Evolutionary conservation across 2,113 vertebrate genomes (phyloP).

Genomic region (Pterocles orientalis): DNA sequence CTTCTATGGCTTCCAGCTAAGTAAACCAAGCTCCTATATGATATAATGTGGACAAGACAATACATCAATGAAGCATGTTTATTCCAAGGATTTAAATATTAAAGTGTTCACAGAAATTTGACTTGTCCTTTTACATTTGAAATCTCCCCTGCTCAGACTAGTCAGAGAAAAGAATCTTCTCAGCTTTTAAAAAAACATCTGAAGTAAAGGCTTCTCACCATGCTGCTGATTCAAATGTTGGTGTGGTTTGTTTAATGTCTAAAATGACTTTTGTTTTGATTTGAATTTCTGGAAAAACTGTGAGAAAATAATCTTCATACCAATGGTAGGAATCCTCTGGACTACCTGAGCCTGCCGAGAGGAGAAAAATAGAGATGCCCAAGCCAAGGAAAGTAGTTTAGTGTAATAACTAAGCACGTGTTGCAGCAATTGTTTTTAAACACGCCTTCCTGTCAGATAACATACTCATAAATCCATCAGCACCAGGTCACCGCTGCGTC

Average conservation of each 20-base stretch:
- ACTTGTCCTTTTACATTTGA: not conserved
- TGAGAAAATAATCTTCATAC: not conserved
- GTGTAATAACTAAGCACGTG: slow-evolving; percentile 10
- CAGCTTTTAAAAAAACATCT: not conserved
- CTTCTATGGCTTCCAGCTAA: not conserved
- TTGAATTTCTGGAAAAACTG: not conserved
- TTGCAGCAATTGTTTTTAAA: slow-evolving; percentile 53
- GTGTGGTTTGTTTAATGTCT: not conserved
- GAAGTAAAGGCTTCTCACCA: not conserved
- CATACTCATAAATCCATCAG: slow-evolving; percentile 69
- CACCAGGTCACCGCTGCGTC: slow-evolving; percentile 18
- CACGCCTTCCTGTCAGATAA: slow-evolving; percentile 54
- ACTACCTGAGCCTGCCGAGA: not conserved
- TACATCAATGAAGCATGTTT: not conserved
- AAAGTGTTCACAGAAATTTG: not conserved
- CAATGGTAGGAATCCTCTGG: not conserved
- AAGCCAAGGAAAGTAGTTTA: not conserved
- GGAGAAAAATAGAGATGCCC: not conserved
- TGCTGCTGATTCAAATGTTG: not conserved
- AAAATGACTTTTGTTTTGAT: slow-evolving; percentile 1
- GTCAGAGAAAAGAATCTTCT: slow-evolving; percentile 12
- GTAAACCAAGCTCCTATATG: not conserved
- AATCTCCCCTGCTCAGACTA: not conserved
- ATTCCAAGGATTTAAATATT: not conserved
- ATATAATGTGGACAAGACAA: not conserved